These are phyloP conservation scores for Exaiptasia diaphana DNA, from an alignment of 64 coral and sea anemone species.

Conservation along the genomic window DNA sequence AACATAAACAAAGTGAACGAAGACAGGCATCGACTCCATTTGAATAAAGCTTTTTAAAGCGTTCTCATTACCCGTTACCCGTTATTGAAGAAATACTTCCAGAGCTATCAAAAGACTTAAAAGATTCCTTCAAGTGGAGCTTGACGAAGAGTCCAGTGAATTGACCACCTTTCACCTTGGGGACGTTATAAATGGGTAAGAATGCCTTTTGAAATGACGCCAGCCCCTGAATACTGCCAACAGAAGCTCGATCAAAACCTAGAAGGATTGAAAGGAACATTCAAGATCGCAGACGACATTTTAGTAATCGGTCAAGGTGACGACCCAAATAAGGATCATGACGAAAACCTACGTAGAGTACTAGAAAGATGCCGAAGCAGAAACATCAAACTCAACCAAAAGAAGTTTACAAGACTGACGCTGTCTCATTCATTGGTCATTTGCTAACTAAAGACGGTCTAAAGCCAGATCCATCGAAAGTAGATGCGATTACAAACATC, in stretches of 20 bases:
- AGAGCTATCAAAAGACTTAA: constrained; percentile 21
- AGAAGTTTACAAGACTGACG: constrained; percentile 53
- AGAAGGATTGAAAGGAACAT: constrained; percentile 8
- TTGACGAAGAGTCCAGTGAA: constrained; percentile 25
- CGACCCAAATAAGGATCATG: constrained; percentile 10
- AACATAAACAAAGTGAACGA: background rate
- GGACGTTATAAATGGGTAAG: constrained; percentile 15
- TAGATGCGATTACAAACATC: constrained; percentile 42
- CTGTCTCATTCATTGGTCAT: constrained; percentile 52
- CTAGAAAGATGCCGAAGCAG: constrained; percentile 32
- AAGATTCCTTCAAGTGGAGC: constrained; percentile 28
- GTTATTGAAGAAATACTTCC: background rate
- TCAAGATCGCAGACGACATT: constrained; percentile 9
- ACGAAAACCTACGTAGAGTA: constrained; percentile 27
- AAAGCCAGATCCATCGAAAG: constrained; percentile 48
- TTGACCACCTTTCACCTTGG: constrained; percentile 18
- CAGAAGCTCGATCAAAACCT: constrained; percentile 7
- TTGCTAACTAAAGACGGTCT: constrained; percentile 46
- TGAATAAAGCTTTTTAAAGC: background rate
- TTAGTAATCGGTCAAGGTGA: constrained; percentile 4
- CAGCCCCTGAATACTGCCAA: background rate
- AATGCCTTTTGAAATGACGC: constrained; percentile 34
- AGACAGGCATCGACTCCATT: background rate
- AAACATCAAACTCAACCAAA: constrained; percentile 51
- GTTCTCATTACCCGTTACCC: background rate